Conservation (phyloP, 23 tunicate species). For the Trididemnum nubilum region DNA sequence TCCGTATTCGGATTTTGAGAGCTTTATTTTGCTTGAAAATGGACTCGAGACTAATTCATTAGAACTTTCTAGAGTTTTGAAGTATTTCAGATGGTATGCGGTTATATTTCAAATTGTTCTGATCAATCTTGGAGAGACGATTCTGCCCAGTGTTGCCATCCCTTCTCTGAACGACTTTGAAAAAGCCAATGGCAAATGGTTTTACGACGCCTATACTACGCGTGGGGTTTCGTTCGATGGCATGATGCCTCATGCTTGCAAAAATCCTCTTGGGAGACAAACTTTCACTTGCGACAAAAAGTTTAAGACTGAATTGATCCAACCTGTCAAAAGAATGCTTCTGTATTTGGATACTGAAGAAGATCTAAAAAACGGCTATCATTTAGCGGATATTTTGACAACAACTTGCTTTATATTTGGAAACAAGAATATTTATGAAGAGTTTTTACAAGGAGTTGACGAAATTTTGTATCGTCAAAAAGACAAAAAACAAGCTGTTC, state of each 20-base stretch:
- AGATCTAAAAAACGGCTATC: conserved; percentile 20
- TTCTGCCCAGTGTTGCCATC: conserved; percentile 29
- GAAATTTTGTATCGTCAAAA: background rate
- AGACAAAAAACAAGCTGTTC: background rate
- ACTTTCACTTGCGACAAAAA: background rate
- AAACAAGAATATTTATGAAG: background rate
- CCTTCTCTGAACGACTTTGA: conserved; percentile 12
- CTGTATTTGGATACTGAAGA: conserved; percentile 5
- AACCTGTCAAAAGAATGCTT: conserved; percentile 45
- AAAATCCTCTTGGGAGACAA: conserved; percentile 46
- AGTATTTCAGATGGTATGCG: conserved; percentile 66
- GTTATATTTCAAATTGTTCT: conserved; percentile 53
- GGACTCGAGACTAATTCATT: background rate
- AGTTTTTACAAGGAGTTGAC: background rate
- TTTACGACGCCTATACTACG: conserved; percentile 38
- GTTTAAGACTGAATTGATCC: conserved; percentile 39
- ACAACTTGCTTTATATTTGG: background rate
- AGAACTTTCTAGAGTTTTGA: background rate
- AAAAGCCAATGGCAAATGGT: conserved; percentile 17
- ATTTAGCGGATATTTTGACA: conserved; percentile 18
- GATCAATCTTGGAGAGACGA: conserved; percentile 41
- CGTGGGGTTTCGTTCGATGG: conserved; percentile 62
- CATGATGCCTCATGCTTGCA: conserved; percentile 53
- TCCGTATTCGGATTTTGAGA: conserved; percentile 48
- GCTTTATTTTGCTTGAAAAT: conserved; percentile 35